Evolutionary conservation across 2,113 vertebrate genomes (phyloP), one percentile per base, ranked within the genome.

Genomic region (Poecile atricapillus): DNA sequence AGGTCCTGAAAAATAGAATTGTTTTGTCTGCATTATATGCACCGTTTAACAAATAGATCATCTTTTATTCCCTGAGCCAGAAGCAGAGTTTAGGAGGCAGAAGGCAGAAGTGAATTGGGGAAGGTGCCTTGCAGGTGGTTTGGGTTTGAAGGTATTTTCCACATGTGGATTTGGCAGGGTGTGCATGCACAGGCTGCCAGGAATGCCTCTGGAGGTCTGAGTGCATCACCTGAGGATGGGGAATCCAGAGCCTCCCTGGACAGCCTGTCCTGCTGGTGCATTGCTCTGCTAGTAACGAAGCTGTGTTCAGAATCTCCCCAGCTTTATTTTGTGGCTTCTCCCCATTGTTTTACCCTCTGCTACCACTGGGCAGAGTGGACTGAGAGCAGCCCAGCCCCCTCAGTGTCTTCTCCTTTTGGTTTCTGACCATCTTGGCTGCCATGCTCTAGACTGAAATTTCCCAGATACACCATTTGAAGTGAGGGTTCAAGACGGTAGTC

Each of bases 131-230:
- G 8, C 4, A 50, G 33, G 20, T 49, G 1, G 0, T 46, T 89
- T 74, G 35, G 13, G 11, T 53, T 86, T 80, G 28, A 10, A 22
- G 33, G 6, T 16, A 8, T 63, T 43, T 73, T 58, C 23, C 39
- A 11, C 0, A 0, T 0, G 31, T n/a, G 25, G 15, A 18, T 92
- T 94, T 68, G 56, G 30, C 17, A 56, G 35, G 28, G 11, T 37
- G 12, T 44, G 50, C 14, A 5, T 1, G 6, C 78, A 46, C 39
- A 82, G n/a, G 22, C 52, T 87, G 37, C 21, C 49, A 71, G 73
- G 68, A 87, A 18, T 0, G 0, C 43, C 55, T 64, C 56, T 65
- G 63, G 44, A 69, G 62, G 41, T n/a, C 52, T 71, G 25, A 47
- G 63, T 12, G 50, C 28, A 65, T 2, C 13, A n/a, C 0, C 3